Evolutionary conservation across 2,888 invertebrate genomes (phyloP), one percentile per base, ranked within the genome.

Genomic region (Melikaiella ostensackeni): DNA sequence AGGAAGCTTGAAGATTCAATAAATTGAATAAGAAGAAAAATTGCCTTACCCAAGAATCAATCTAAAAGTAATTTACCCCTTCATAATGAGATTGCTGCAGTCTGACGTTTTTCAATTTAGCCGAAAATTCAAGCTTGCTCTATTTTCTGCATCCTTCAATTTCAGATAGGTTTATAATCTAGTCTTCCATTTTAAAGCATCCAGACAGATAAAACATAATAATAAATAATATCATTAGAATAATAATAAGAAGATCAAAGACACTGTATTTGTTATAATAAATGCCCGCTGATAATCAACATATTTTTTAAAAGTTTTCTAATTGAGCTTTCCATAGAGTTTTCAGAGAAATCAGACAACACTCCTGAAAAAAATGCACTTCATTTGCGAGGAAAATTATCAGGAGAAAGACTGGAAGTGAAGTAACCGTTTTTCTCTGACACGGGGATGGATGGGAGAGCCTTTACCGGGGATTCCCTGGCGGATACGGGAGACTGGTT

Each of bases 371-470:
- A 16, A 64, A 38, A 21, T 33, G 62, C 21, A n/a, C 46, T 46
- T 46, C 46, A 66, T 70, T 50, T 70, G 30, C 50, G n/a, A 46
- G 11, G n/a, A 50, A 70, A 70, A 50, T 70, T 70, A 70, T n/a
- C 30, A 30, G 66, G n/a, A 50, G 66, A 50, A 19, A 30, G 46
- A 50, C 19, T 70, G 24, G 66, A 70, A 70, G 50, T 70, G 50
- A 70, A 70, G 70, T 70, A 70, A 50, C 30, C 50, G 50, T 70
- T 70, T 70, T 70, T 50, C 70, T 70, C 70, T 50, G 70, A 42
- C 70, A 70, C 42, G 19, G 30, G 30, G 70, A 70, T 70, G 46
- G 46, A 70, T 70, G n/a, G 46, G 11, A 30, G 50, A 19, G 19
- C 30, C 50, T 70, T 50, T 46, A 50, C 30, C 46, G 30, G 46